These are phyloP conservation scores for Neolamprologus toae DNA, from an alignment of 2,113 vertebrate genomes.

Conservation along the genomic window DNA sequence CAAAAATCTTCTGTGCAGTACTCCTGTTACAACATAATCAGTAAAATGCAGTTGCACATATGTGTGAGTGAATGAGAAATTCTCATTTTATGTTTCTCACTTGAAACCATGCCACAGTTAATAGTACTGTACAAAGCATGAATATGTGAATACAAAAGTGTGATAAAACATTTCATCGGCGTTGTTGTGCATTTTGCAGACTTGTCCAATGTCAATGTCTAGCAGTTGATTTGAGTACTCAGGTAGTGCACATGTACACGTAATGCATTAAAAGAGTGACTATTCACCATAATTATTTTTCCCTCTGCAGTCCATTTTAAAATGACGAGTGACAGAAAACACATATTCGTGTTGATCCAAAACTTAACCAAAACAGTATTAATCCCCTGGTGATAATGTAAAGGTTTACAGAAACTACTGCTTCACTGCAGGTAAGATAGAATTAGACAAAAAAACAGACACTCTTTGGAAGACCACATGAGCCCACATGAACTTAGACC, in stretches of 20 bases:
- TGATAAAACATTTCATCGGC: background rate
- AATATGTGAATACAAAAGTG: background rate
- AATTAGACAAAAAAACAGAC: background rate
- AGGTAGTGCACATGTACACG: background rate
- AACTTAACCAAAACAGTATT: background rate
- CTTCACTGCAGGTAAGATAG: background rate
- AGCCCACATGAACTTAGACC: background rate
- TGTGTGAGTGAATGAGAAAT: background rate
- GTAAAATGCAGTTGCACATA: background rate
- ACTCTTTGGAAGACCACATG: background rate
- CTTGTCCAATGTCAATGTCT: background rate
- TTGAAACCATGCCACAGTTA: background rate
- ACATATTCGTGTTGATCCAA: background rate
- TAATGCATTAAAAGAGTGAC: background rate
- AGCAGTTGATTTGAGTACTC: background rate
- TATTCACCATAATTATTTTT: background rate
- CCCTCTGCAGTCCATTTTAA: background rate
- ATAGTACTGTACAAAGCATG: background rate
- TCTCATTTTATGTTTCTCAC: background rate
- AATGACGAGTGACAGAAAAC: background rate
- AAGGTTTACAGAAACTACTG: background rate
- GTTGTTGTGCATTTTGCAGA: background rate
- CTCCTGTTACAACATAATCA: background rate
- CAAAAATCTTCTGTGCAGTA: background rate
- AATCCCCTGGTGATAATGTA: background rate